Evolutionary conservation across 2,888 invertebrate species (phyloP), one percentile per base, ranked within the genome.

Genomic region (Chymomyza fuscimana): DNA sequence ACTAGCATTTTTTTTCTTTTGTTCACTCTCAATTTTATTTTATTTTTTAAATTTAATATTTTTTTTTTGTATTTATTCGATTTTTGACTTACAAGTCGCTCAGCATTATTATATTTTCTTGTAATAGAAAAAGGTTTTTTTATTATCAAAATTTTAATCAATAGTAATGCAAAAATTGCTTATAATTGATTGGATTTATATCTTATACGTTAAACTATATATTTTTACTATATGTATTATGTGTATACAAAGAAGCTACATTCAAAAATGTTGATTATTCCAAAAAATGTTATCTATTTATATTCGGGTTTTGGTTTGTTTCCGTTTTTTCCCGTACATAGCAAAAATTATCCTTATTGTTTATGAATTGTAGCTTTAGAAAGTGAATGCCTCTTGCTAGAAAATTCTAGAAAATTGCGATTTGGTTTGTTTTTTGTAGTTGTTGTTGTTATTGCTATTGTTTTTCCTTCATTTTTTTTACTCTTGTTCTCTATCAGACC

Each of bases 151-250:
- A 58, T 71, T 67, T 70, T 52, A 12, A 12, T 46, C 40, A 46
- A 46, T 46, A 12, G 40, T 71, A 71, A 76, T 83, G 84, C 81
- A 79, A 76, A 77, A 81, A 69, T 73, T 82, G 77, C 68, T 75
- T 64, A 63, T 69, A 72, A 73, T 83, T 77, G 59, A 65, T 73
- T 63, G 60, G 73, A 46, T 46, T 70, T 74, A 75, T 67, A 40
- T 67, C 71, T 74, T 86, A 81, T 76, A 67, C 70, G 76, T 61
- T 77, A 77, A 51, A 71, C 76, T 73, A 78, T 56, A 76, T 46
- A 70, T 58, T 78, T 25, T 61, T 68, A 54, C 58, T 74, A 70
- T 54, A 67, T 51, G 10, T 67, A 67, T 19, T 76, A 54, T 65
- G 15, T 76, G 67, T 69, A 75, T 74, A 72, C 64, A 66, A 72